phyloP scores from a whole-genome alignment of 2,797 vertebrate genomes.

The Streptopelia turtur region DNA sequence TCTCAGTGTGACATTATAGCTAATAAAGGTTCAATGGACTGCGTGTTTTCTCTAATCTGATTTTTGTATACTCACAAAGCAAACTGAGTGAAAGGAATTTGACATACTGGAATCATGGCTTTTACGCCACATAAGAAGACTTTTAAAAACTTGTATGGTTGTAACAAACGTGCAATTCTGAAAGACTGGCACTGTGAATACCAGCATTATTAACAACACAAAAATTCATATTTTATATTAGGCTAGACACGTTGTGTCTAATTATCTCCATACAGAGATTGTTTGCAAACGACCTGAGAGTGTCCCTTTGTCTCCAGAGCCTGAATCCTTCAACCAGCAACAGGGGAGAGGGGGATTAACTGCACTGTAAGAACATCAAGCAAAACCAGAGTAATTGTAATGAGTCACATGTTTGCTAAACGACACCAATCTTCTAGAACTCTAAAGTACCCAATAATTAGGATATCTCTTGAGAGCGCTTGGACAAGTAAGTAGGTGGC shows the following conservation, averaged over 20 bases:
- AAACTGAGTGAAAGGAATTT: neutral
- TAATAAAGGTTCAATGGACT: neutral
- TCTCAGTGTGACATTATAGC: neutral
- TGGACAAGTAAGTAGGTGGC: constrained; percentile 32
- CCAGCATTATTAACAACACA: neutral
- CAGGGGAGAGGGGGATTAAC: neutral
- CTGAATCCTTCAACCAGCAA: neutral
- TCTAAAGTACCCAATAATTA: constrained; percentile 6
- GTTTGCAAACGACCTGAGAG: neutral
- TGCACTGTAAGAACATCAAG: neutral
- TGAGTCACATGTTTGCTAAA: neutral
- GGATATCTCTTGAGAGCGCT: neutral
- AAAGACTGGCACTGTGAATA: neutral
- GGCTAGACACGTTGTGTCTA: neutral
- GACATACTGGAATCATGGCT: neutral
- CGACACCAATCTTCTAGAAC: neutral
- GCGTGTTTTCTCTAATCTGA: neutral
- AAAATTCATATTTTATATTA: neutral
- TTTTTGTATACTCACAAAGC: neutral
- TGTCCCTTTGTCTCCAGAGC: neutral
- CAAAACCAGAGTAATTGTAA: neutral
- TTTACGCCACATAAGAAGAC: neutral
- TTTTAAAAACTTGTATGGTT: neutral
- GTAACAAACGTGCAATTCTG: neutral
- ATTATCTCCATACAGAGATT: neutral